Evolutionary conservation across 2,113 vertebrate genomes (phyloP), one percentile per base, ranked within the genome.

Genomic region (Corythaeola cristata): DNA sequence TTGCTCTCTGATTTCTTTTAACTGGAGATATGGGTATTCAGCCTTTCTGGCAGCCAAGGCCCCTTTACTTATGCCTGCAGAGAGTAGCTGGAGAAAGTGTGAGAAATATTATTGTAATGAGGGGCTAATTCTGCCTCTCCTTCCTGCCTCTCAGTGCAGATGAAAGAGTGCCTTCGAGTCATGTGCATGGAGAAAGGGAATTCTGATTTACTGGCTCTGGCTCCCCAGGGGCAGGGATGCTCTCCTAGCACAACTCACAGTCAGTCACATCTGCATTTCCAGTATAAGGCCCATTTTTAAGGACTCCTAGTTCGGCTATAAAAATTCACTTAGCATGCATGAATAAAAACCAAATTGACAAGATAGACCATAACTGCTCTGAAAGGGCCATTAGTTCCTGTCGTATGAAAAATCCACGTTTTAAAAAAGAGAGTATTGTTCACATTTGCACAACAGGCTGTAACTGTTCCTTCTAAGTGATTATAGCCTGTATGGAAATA

Each of bases 291-390:
- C 94, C 85, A n/a, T 95, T 96, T 96, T 91, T 87, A 93, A 96
- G 91, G 96, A 94, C 93, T 97, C 91, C 81, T 94, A 47, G 87
- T 89, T 96, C 8, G 53, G 78, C 95, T 96, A 91, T 96, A 96
- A 95, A 97, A 95, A 96, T 74, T 97, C 96, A 94, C 95, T 97
- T 95, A 93, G 81, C 74, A 79, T 83, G 85, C 89, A 79, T 91
- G 97, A 96, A 91, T 80, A 89, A 89, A 89, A 95, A 92, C 35
- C 79, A 96, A 92, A 93, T 91, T 94, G 94, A 95, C 95, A 90
- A 96, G 94, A 94, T 62, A 96, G 94, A 86, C 88, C 68, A 72
- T 96, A 97, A 94, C 95, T 79, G 68, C 91, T 91, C 85, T 89
- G 90, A 93, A 90, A 97, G 85, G 90, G 75, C 89, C 91, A 97